phyloP scores from a whole-genome alignment of 2,113 vertebrate species.

The Circaetus gallicus region DNA sequence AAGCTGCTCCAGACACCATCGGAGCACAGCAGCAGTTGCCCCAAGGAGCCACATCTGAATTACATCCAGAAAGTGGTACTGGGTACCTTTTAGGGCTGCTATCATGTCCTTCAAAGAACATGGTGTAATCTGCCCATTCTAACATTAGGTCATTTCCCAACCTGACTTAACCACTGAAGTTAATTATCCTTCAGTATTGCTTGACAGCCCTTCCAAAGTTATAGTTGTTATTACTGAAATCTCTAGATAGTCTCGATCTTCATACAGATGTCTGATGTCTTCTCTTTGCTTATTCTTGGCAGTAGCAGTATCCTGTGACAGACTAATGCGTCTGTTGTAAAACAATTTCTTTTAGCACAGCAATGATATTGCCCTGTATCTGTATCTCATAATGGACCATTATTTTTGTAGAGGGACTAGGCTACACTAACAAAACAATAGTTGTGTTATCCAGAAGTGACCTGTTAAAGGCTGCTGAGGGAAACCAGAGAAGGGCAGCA shows the following conservation, averaged over 20 bases:
- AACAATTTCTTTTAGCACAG: neutral
- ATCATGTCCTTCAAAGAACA: neutral
- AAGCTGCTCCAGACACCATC: neutral
- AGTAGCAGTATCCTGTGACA: neutral
- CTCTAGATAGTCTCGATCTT: neutral
- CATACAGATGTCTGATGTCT: neutral
- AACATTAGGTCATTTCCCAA: neutral
- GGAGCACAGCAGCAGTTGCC: neutral
- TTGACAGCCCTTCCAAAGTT: neutral
- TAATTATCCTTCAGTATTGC: neutral
- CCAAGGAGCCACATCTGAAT: rapidly evolving
- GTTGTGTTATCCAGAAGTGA: neutral
- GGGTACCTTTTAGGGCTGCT: neutral
- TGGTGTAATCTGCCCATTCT: neutral
- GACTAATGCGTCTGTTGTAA: neutral
- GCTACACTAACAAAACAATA: neutral
- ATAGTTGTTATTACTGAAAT: neutral
- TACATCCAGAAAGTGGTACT: neutral
- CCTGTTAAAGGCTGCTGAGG: neutral
- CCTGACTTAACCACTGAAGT: neutral
- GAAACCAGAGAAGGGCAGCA: neutral
- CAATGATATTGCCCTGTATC: neutral
- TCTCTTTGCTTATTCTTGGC: neutral
- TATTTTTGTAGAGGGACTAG: neutral
- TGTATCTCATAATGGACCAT: neutral